phyloP scores from a whole-genome alignment of 2,113 vertebrate genomes.

The Actenoides hombroni region DNA sequence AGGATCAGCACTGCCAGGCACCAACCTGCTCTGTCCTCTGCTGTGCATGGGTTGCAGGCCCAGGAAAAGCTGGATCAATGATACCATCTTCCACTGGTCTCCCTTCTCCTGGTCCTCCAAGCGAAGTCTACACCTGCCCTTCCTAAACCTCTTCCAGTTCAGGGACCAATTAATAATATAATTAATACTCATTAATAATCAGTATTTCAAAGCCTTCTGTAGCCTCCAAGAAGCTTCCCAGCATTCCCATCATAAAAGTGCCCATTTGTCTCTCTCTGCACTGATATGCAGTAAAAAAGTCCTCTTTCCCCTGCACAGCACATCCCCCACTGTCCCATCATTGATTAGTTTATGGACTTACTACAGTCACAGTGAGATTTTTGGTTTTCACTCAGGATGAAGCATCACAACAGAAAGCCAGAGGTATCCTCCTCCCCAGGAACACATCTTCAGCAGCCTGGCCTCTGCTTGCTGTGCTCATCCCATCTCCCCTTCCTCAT shows the following conservation, averaged over 20 bases:
- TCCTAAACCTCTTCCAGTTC: background rate
- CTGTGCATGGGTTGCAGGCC: rapidly evolving
- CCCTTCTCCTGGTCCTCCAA: background rate
- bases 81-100: background rate
- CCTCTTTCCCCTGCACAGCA: background rate
- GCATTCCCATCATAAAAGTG: background rate
- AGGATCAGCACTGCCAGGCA: background rate
- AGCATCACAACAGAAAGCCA: background rate
- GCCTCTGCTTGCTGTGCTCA: background rate
- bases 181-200: background rate
- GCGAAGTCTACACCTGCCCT: background rate
- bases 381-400: background rate
- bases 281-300: background rate
- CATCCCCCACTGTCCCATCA: background rate
- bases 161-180: background rate
- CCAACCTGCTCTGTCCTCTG: background rate
- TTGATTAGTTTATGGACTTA: background rate
- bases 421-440: background rate
- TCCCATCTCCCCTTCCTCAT: background rate
- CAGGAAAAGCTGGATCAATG: background rate
- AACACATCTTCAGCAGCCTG: background rate
- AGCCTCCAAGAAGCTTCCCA: background rate
- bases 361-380: background rate
- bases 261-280: background rate
- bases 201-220: background rate